A percentile compares a stretch with the other conserved stretches of the same genome.
phyloP scores from a whole-genome alignment of 35 echinoderm and acorn worm species.

The Ophiothrix spiculata region DNA sequence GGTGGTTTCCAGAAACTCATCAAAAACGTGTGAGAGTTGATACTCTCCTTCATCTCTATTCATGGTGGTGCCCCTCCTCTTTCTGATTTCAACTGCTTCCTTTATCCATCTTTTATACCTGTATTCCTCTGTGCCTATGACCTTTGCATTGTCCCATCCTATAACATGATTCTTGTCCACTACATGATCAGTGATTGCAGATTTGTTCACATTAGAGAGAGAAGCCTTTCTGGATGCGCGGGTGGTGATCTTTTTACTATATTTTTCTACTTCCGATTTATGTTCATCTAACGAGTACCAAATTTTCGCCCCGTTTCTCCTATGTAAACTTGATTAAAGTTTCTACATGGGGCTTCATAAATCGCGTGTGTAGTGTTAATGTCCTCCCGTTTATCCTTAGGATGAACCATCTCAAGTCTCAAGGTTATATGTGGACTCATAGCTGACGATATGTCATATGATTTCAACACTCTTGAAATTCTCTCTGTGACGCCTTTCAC shows the following conservation, averaged over 20 bases:
- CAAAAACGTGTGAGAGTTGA: neutral
- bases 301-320: neutral
- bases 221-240: neutral
- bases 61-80: too few relatives aligned
- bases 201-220: neutral
- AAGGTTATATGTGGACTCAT: neutral
- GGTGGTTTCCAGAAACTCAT: neutral
- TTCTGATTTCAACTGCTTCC: neutral
- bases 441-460: neutral
- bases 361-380: neutral
- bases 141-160: neutral
- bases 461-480: too few relatives aligned
- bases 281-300: neutral
- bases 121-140: neutral
- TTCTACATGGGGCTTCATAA: neutral
- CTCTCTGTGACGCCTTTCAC: neutral
- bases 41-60: neutral
- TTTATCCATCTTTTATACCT: neutral
- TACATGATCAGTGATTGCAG: neutral
- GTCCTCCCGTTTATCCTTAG: neutral
- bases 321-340: neutral
- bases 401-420: neutral
- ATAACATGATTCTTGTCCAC: neutral
- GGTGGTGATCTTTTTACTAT: neutral
- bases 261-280: neutral